Base-by-base conservation (phyloP, 2,113 vertebrate genomes). In the Motacilla alba region DNA sequence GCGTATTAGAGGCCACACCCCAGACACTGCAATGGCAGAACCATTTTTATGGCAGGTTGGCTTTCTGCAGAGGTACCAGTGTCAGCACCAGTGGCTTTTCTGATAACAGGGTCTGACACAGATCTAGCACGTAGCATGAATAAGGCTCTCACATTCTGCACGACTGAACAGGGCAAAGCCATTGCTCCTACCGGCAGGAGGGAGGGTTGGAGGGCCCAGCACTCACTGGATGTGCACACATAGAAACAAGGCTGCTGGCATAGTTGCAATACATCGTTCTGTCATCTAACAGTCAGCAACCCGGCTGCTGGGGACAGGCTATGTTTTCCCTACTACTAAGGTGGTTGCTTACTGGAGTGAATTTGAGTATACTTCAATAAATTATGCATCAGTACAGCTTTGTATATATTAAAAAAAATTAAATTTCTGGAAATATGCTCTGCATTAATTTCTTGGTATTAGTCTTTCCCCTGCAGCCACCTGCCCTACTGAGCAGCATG, bases 401-500 rank as follows among this genome's bases (percentile, higher is more conserved):
- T 98, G 98, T 98, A 98, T 98, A 97, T 94, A 98, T 98, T 98
- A 98, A 98, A 98, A 98, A 98, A 86, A 81, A 89, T 77, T 53
- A 2, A 2, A 2, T 31, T 69, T 83, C 80, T 73, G 55, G 76
- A 91, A 93, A 87, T 8, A 84, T 0, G 13, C 17, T 80, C 30
- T 49, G 55, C 44, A 35, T 15, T 58, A 1, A 31, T 28, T 43
- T 79, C 20, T 43, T 19, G 7, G 3, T 27, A 8, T 15, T 9
- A 44, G 39, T 50, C 31, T 83, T 77, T 47, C 68, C 10, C 33
- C n/a, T 44, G 79, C 11, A 83, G 62, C 52, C 59, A 91, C 15
- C 60, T 55, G 47, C 39, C 47, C 56, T 76, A 83, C 56, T 16
- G 43, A 81, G 87, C 75, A 96, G 92, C 66, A 18, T 0, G 0